Evolutionary conservation across 2,888 invertebrate species (phyloP).

Genomic region (Protonemura montana): DNA sequence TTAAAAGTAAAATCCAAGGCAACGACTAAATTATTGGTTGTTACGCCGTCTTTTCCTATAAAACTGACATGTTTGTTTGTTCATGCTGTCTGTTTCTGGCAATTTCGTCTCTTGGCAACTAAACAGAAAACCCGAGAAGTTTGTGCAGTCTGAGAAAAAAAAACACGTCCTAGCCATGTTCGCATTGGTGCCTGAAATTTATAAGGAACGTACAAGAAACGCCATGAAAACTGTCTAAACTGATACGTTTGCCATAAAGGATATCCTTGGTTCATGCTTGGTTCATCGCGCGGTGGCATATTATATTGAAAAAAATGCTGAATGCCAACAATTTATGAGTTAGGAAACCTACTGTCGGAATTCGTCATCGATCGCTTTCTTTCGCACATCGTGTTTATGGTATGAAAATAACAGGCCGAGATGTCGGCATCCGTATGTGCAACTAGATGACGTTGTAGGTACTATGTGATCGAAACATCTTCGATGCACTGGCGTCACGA

Average conservation of each 20-base stretch:
- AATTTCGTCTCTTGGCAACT: constrained; percentile 4
- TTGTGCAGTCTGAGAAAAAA: not conserved
- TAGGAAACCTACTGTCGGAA: not conserved
- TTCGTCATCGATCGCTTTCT: not conserved
- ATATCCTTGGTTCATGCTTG: not conserved
- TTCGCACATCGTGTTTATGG: not conserved
- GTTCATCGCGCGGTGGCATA: constrained; percentile 4
- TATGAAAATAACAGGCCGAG: not conserved
- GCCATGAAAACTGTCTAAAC: not conserved
- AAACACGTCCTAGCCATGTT: not conserved
- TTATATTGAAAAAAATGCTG: not conserved
- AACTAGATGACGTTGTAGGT: not conserved
- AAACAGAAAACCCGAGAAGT: constrained; percentile 9
- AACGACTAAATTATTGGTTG: constrained; percentile 12
- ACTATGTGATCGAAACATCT: no score
- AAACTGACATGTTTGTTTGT: constrained; percentile 12
- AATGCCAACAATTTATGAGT: not conserved
- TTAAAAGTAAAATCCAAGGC: not conserved
- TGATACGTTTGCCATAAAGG: not conserved
- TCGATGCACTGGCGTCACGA: no score
- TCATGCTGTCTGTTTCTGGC: not conserved
- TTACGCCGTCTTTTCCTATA: constrained; percentile 5
- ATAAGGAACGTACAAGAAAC: constrained; percentile 12
- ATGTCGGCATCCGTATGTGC: not conserved
- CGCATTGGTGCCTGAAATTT: not conserved